Evolutionary conservation across 2,888 invertebrate species (phyloP), one percentile per base, ranked within the genome.

Genomic region (Nymphalis urticae): DNA sequence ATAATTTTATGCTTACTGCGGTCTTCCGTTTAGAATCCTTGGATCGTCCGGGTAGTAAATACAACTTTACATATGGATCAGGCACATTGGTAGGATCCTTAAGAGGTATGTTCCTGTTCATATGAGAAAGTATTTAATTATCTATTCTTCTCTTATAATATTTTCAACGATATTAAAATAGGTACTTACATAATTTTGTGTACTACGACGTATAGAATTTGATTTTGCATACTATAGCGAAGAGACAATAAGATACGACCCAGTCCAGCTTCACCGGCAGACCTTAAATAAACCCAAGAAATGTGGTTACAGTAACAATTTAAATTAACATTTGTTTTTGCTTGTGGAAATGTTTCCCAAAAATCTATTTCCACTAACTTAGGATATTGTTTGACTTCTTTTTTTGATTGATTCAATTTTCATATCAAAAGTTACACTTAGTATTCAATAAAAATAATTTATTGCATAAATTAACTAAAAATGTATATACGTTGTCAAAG

Each of bases 11-110:
- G 86, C 90, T 88, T 80, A 96, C 96, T 76, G 94, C 94, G 17
- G 98, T 98, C 89, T 97, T 97, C 58, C 97, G 94, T 86, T 98
- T 98, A 0, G 96, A 95, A 75, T 97, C 97, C 87, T 97, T 97
- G 60, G 96, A 94, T 66, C 97, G 94, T 66, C 97, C 97, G 0
- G 98, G 98, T 71, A 97, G 90, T 74, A 98, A 91, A 84, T 98
- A 97, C 42, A 98, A 85, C 84, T 98, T 98, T 0, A 98, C 97
- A 82, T 98, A 98, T 0, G 97, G 97, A 89, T 98, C 97, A 1
- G 97, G 98, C 79, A 97, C 95, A 83, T 96, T 97, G 73, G 94
- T 94, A 1, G 96, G 96, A 84, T 97, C 97, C 79, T 96, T 96
- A 56, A 95, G 88, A 1, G 97, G 97, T 79, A 97, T 94, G 86